A percentile compares a stretch with the other conserved stretches of the same genome.
Conservation (phyloP, 1,140 invertebrate genomes). For the Heliconius eleuchia region DNA sequence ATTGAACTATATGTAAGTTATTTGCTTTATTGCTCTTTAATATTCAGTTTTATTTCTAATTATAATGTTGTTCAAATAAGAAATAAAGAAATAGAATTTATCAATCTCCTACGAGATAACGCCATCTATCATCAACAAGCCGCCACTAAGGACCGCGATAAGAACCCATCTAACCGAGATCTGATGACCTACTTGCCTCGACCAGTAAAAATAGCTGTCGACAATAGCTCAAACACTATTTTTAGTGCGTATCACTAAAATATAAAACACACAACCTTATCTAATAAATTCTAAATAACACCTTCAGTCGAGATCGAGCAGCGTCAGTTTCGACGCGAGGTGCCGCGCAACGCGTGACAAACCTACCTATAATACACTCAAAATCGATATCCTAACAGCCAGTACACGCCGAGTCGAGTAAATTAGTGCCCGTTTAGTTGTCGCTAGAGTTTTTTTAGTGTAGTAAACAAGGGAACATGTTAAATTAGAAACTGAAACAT, state of each 20-base stretch:
- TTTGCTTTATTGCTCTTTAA: not conserved
- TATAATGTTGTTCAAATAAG: not conserved
- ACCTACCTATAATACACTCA: conserved; percentile 52
- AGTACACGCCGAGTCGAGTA: conserved; percentile 58
- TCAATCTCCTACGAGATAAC: conserved; percentile 13
- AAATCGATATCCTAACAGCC: conserved; percentile 66
- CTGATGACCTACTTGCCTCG: conserved; percentile 72
- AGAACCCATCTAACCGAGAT: conserved; percentile 56
- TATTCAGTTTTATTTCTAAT: not conserved
- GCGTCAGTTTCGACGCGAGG: conserved; percentile 41
- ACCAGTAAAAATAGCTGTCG: conserved; percentile 75
- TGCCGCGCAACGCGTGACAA: conserved; percentile 55
- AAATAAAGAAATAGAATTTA: not conserved
- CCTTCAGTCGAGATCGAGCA: not conserved
- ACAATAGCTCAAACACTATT: conserved; percentile 80
- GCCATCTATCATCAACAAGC: conserved; percentile 55
- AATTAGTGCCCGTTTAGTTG: conserved; percentile 63
- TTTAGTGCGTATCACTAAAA: conserved; percentile 73
- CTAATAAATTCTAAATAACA: conserved; percentile 40
- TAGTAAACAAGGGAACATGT: conserved; percentile 78
- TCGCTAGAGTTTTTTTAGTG: conserved; percentile 64
- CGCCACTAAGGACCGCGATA: conserved; percentile 49
- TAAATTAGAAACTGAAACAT: conserved; percentile 59
- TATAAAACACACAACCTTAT: conserved; percentile 65
- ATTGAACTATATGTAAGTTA: not conserved